Evolutionary conservation across 2,113 vertebrate genomes (phyloP), one percentile per base, ranked within the genome.

Genomic region (Callorhinus ursinus): DNA sequence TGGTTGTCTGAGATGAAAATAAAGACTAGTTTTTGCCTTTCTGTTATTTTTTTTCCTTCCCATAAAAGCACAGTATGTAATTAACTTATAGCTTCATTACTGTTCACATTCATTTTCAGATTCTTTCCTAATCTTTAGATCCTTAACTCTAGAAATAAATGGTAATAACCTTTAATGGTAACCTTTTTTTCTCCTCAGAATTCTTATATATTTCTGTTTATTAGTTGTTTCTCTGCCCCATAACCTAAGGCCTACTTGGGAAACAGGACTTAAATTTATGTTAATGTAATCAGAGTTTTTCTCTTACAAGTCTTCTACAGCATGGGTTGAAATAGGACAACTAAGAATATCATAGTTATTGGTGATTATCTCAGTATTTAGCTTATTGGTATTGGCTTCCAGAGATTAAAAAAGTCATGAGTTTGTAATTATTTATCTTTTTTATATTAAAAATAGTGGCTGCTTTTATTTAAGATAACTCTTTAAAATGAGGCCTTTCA

Each of bases 401-500:
- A 74, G 67, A 79, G n/a, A 95, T 63, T 39, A 39, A 74, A 96
- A 92, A 16, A 49, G 15, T 18, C 22, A 76, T 28, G 12, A 74
- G 55, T 92, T 95, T 18, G 36, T 95, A 77, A 61, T 86, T 77
- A 46, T 51, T 76, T 74, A 46, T 39, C 18, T 90, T 81, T 97
- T 93, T 82, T 86, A 71, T 36, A 26, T 90, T 90, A 88, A 90
- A 94, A 90, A 76, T 53, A 90, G 55, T 77, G 31, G 5, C 19
- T 42, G 95, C 31, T 90, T 80, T 81, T 88, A 89, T 90, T 91
- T 97, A 96, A 83, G 31, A 33, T 61, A 90, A 59, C 28, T 46
- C 39, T 90, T 93, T 93, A 80, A 96, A 95, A 86, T 24, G 31
- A 95, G 28, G 28, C 2, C n/a, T 88, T 97, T 95, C 36, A 72